Evolutionary conservation across 2,797 vertebrate species (phyloP).

Genomic region (Etheostoma perlongum): DNA sequence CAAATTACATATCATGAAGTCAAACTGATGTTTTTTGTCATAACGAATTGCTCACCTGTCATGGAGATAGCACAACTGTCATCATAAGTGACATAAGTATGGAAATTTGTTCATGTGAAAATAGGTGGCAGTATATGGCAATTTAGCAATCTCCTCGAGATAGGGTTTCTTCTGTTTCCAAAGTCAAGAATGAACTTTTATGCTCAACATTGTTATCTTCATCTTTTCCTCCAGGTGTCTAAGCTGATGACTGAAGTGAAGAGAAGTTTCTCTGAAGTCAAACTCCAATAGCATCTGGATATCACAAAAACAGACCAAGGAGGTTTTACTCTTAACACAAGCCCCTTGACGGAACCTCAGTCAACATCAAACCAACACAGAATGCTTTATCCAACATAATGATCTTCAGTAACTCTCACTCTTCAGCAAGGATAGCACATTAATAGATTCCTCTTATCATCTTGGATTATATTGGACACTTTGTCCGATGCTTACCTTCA

Average conservation of each 20-base stretch:
- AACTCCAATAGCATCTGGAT: not conserved
- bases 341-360: not conserved
- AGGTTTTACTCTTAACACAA: not conserved
- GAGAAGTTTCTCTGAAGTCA: not conserved
- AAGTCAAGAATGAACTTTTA: not conserved
- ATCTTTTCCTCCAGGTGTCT: conserved; percentile 52
- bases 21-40: not conserved
- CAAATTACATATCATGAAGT: not conserved
- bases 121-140: not conserved
- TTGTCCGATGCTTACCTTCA: conserved; percentile 11
- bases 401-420: not conserved
- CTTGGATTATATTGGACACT: conserved; percentile 3
- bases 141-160: not conserved
- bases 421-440: not conserved
- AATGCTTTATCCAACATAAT: conserved; percentile 2
- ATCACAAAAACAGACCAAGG: not conserved
- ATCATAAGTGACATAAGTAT: not conserved
- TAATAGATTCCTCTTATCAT: not conserved
- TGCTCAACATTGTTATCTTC: not conserved
- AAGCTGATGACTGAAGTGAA: not conserved
- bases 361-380: not conserved
- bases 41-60: not conserved
- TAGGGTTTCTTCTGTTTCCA: not conserved
- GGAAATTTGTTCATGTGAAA: not conserved
- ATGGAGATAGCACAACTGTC: not conserved